Conservation (phyloP, 2,888 invertebrate species). For the Cheilosia pagana region DNA sequence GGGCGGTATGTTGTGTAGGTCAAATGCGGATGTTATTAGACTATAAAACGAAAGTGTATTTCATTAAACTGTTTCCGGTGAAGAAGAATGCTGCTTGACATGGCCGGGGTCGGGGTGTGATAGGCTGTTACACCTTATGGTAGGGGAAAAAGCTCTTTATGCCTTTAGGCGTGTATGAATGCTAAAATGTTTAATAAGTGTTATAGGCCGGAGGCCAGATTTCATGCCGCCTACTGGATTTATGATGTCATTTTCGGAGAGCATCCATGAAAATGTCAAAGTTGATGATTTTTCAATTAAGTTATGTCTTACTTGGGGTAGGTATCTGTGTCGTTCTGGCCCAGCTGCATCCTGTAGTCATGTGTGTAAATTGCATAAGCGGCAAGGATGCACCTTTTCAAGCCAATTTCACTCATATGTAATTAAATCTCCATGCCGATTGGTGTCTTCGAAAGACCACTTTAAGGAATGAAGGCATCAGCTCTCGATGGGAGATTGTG, state of each 20-base stretch:
- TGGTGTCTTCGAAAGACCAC: background rate
- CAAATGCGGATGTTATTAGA: slow-evolving; percentile 70
- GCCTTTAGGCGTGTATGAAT: slow-evolving; percentile 24
- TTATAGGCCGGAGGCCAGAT: slow-evolving; percentile 37
- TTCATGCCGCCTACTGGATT: slow-evolving; percentile 35
- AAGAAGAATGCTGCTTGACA: slow-evolving; percentile 55
- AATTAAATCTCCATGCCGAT: background rate
- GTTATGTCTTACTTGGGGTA: background rate
- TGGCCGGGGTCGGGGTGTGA: background rate
- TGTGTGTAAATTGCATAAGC: background rate
- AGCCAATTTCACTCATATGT: background rate
- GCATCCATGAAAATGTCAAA: background rate
- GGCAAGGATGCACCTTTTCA: background rate
- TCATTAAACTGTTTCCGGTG: slow-evolving; percentile 68
- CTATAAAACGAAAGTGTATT: slow-evolving; percentile 68
- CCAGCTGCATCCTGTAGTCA: background rate
- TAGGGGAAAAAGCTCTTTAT: slow-evolving; percentile 36
- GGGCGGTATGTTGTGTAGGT: slow-evolving; percentile 32
- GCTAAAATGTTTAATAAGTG: slow-evolving; percentile 35
- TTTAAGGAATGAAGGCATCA: background rate
- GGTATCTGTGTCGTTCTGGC: background rate
- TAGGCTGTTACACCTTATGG: slow-evolving; percentile 57
- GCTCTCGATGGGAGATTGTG: background rate
- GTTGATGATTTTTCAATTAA: slow-evolving; percentile 21
- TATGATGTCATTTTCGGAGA: slow-evolving; percentile 8